Evolutionary conservation across 2,888 invertebrate genomes (phyloP).

Genomic region (Oscheius sp.): DNA sequence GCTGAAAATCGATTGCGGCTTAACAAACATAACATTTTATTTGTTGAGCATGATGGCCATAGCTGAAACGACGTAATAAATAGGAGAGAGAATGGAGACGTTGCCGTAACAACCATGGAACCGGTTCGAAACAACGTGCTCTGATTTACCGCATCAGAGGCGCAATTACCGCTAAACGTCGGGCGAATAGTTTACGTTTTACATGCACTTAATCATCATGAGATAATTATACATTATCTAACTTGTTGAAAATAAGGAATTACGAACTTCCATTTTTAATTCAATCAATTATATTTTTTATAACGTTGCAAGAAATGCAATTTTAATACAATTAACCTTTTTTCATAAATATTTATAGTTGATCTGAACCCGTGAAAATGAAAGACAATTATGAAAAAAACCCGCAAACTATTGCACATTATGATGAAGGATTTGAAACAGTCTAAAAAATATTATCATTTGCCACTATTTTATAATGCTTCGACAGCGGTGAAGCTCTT

Average conservation of each 20-base stretch:
- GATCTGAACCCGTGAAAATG: conserved; percentile 2
- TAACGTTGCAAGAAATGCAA: too few relatives aligned
- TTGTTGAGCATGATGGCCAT: too few relatives aligned
- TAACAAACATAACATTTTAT: too few relatives aligned
- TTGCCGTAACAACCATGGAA: conserved; percentile 27
- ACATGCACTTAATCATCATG: too few relatives aligned
- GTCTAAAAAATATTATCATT: background rate
- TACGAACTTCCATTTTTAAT: too few relatives aligned
- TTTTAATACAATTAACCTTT: background rate
- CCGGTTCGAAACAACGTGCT: conserved; percentile 6
- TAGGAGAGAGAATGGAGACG: conserved; percentile 7
- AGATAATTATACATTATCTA: too few relatives aligned
- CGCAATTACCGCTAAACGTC: background rate
- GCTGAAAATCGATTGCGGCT: background rate
- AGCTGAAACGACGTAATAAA: background rate
- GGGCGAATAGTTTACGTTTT: too few relatives aligned
- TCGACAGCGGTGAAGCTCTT: conserved; percentile 36
- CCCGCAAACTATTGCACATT: conserved; percentile 8
- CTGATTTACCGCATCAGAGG: background rate
- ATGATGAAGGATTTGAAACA: background rate
- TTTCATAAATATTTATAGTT: too few relatives aligned
- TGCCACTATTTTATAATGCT: conserved; percentile 23
- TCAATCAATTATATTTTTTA: too few relatives aligned
- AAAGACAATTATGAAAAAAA: conserved; percentile 1
- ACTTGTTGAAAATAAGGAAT: too few relatives aligned